Percentiles rank a stretch among this genome's conserved stretches.
These are phyloP conservation scores for Zonotrichia leucophrys DNA, from an alignment of 2,113 vertebrate species.

Conservation along the genomic window DNA sequence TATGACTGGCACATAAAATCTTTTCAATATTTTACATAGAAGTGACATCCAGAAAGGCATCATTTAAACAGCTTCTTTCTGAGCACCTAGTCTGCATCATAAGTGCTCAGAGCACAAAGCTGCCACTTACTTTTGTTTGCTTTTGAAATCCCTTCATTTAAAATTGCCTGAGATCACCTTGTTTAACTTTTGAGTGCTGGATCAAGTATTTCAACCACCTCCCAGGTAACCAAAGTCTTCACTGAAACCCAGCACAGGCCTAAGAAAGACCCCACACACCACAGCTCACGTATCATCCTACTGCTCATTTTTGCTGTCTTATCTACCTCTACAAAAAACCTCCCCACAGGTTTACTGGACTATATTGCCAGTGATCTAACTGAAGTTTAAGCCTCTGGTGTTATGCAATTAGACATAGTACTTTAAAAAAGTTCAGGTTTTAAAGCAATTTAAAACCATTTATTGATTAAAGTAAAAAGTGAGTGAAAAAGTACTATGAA, in stretches of 20 bases:
- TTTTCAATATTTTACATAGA: background rate
- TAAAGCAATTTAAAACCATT: background rate
- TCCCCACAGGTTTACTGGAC: background rate
- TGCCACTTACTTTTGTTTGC: background rate
- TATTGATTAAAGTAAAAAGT: background rate
- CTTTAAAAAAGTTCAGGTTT: background rate
- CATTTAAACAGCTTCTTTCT: background rate
- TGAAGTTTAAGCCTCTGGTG: background rate
- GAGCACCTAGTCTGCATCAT: background rate
- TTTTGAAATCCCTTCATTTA: background rate
- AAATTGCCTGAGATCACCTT: background rate
- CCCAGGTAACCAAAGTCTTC: background rate
- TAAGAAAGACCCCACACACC: background rate
- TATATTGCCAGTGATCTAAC: background rate
- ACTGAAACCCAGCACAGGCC: background rate
- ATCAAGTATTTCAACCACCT: background rate
- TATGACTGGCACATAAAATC: background rate
- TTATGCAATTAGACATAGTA: background rate
- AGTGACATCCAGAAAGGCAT: background rate
- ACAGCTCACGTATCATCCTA: background rate
- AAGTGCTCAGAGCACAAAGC: background rate
- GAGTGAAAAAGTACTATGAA: background rate
- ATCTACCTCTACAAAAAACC: background rate
- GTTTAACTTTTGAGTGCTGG: background rate
- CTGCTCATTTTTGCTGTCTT: background rate